These are phyloP conservation scores for fruit fly (Drosophila melanogaster) DNA, from an alignment of 1,140 invertebrate species.

Conservation along the genomic window Release_6_plus_ISO1_MT NT_033777.3:20525501-20526000, in stretches of 20 bases:
- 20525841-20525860: no score
- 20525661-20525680: slow-evolving; percentile 53
- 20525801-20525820: no score
- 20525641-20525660: slow-evolving; percentile 71
- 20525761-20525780: not conserved
- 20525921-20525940: no score
- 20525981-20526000: slow-evolving; percentile 5
- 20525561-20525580: not conserved
- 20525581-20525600: not conserved
- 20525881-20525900: no score
- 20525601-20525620: not conserved
- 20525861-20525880: no score
- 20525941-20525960: no score
- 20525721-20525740: slow-evolving; percentile 26
- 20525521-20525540: slow-evolving; percentile 64
- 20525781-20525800: slow-evolving; percentile 16
- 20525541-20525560: slow-evolving; percentile 34
- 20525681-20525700: slow-evolving; percentile 25
- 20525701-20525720: slow-evolving; percentile 15
- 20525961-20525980: no score
- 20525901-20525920: no score
- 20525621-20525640: slow-evolving; percentile 26
- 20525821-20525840: no score
- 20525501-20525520: slow-evolving; percentile 64
- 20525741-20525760: slow-evolving; percentile 36